Evolutionary conservation across 2,113 vertebrate genomes (phyloP).

Genomic region (Leucopsar rothschildi): DNA sequence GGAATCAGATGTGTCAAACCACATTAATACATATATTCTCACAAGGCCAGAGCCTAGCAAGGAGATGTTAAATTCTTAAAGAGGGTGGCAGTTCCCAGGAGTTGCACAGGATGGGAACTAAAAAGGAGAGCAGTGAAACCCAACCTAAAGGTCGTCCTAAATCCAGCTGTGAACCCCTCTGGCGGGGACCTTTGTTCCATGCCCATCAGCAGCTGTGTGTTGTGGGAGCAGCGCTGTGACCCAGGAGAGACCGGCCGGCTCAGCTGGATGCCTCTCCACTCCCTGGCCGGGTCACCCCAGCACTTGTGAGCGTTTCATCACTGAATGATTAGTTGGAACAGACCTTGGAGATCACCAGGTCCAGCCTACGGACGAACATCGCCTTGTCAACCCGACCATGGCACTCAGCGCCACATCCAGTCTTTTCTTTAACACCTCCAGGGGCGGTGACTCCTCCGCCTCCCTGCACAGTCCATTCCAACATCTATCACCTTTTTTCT

Average conservation of each 20-base stretch:
- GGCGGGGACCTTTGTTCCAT: accelerated
- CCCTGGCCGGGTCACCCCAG: accelerated
- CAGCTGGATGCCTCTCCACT: accelerated
- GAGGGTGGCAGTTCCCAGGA: background rate
- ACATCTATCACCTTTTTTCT: too few species aligned
- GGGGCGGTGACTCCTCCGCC: too few species aligned
- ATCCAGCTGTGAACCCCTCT: background rate
- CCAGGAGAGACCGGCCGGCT: accelerated
- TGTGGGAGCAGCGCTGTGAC: accelerated
- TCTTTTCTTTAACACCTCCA: background rate
- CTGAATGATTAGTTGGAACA: background rate
- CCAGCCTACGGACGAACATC: background rate
- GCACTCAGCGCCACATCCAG: background rate
- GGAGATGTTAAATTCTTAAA: background rate
- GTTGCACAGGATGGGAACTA: background rate
- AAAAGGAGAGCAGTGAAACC: background rate
- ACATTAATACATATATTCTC: background rate
- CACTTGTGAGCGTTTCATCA: accelerated
- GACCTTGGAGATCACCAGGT: background rate
- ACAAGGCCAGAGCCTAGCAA: background rate
- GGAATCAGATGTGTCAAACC: background rate
- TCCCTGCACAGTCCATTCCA: background rate
- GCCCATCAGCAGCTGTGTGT: accelerated
- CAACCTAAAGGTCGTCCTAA: background rate
- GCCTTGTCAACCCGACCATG: accelerated